phyloP scores from a whole-genome alignment of 1,140 invertebrate species.

The Leucophenga varia region DNA sequence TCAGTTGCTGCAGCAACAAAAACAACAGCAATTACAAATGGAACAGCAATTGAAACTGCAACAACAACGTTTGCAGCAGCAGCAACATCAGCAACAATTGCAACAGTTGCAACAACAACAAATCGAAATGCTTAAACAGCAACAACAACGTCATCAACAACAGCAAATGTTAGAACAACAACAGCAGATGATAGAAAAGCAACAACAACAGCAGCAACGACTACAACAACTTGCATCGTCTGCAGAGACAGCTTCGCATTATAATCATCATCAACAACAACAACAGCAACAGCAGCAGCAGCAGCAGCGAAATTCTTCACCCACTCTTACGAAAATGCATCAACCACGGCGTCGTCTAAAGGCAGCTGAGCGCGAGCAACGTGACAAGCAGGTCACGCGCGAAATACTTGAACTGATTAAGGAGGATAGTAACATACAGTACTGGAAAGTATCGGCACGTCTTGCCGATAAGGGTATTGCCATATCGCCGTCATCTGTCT shows the following conservation, averaged over 20 bases:
- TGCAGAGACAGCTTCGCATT: not conserved
- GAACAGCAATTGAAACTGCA: conserved; percentile 15
- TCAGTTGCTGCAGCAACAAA: conserved; percentile 9
- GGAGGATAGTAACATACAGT: conserved; percentile 53
- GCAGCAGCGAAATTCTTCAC: not conserved
- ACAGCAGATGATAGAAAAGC: conserved; percentile 9
- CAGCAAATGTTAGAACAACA: conserved; percentile 27
- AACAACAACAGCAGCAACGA: conserved; percentile 28
- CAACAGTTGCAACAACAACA: conserved; percentile 23
- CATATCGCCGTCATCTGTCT: conserved; percentile 52
- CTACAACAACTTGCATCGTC: conserved; percentile 16
- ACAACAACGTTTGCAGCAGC: conserved; percentile 18
- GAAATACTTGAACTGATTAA: conserved; percentile 52
- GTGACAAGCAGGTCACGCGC: conserved; percentile 53
- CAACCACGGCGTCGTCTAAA: conserved; percentile 47
- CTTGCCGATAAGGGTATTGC: conserved; percentile 51
- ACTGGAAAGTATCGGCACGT: conserved; percentile 53
- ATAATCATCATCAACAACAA: conserved; percentile 1
- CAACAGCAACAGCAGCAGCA: conserved; percentile 1
- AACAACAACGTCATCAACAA: conserved; percentile 27
- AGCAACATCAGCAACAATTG: conserved; percentile 19
- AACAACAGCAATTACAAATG: conserved; percentile 14
- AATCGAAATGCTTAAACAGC: conserved; percentile 17
- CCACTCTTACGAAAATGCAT: conserved; percentile 18
- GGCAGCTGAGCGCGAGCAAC: conserved; percentile 44